phyloP scores from a whole-genome alignment of 2,797 vertebrate species.

The Dendrocincla tyrannina region DNA sequence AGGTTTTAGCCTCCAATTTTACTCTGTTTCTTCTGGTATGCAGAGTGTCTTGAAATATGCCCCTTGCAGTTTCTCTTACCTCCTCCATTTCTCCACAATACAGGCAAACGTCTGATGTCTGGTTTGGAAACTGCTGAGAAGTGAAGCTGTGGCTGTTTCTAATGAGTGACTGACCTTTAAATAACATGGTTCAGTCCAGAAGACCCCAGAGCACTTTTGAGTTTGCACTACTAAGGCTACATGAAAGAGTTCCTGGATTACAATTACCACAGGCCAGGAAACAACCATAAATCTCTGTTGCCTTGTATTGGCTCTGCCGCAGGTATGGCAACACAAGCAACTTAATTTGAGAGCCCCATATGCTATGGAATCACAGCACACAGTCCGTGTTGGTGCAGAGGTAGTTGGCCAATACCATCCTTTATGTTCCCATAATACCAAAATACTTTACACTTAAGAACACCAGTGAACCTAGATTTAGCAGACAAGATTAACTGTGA shows the following conservation, averaged over 20 bases:
- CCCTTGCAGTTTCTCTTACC: not conserved
- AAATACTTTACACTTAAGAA: not conserved
- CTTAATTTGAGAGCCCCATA: not conserved
- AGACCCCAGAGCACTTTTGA: not conserved
- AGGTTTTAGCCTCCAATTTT: not conserved
- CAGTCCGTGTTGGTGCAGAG: accelerated
- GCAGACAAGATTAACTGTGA: not conserved
- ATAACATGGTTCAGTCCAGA: not conserved
- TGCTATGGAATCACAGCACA: not conserved
- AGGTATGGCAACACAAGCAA: not conserved
- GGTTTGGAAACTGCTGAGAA: not conserved
- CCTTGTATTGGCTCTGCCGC: not conserved
- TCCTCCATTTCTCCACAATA: not conserved
- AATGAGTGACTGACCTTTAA: conserved; percentile 7
- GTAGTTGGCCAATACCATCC: not conserved
- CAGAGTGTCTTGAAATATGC: not conserved
- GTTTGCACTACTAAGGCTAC: not conserved
- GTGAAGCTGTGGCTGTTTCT: not conserved
- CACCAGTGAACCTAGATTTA: not conserved
- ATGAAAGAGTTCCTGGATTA: not conserved
- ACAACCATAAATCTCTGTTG: not conserved
- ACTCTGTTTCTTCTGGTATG: not conserved
- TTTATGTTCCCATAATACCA: not conserved
- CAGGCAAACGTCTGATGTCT: not conserved
- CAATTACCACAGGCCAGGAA: not conserved